Evolutionary conservation across 2,797 vertebrate genomes (phyloP), one percentile per base, ranked within the genome.

Genomic region (Gymnoscopelus braueri): DNA sequence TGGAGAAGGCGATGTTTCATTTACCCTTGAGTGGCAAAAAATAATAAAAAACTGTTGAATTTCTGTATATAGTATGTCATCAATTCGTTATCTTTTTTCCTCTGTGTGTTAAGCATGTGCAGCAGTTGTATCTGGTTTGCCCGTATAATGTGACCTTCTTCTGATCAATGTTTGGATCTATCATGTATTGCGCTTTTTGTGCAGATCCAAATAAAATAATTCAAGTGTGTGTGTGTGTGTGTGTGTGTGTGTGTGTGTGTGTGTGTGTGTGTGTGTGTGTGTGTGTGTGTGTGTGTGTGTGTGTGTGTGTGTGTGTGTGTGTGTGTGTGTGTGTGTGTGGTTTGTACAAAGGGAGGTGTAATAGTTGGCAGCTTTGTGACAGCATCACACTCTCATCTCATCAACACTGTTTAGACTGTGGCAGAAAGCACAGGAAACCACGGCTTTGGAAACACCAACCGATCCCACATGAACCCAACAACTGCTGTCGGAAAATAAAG

Each of bases 281-380:
- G 65, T 52, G 48, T 48, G 35, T 54, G 39, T 23, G n/a, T 47
- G n/a, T 5, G 4, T 11, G 7, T 49, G 65, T 52, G 47, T 47
- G 35, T 53, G 15, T 53, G 58, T 59, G n/a, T 51, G 50, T 69
- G 32, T 51, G 5, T 70, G 39, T 50, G 44, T 47, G 47, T 29
- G 55, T 60, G 48, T 51, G 44, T 67, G 14, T 67, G 10, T 49
- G 8, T 39, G 29, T 56, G 55, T 58, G 54, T 13, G 55, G 19
- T 65, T 82, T 71, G 74, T 61, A 84, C 62, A 78, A 74, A 84
- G 61, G 19, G 66, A 82, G 69, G 72, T 78, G 75, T 63, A 85
- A 80, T 76, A 71, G 79, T 78, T 82, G 75, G 78, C 75, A 83
- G 74, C 84, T 89, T 81, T 67, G 48, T 59, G 9, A 44, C 69